Conservation (phyloP, 2,797 vertebrate genomes). For the Rhabdophis nuchalis region DNA sequence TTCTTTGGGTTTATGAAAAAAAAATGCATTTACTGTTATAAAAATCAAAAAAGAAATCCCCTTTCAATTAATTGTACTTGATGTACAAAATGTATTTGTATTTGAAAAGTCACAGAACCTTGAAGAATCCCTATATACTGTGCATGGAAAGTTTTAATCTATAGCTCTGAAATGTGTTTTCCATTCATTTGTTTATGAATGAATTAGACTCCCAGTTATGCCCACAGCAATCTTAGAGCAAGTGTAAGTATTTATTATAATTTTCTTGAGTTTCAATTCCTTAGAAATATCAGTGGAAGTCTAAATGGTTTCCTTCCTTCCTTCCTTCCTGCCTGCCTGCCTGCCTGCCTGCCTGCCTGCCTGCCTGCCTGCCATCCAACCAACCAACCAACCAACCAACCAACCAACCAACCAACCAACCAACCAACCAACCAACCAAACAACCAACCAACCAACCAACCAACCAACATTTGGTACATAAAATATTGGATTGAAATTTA, state of each 20-base stretch:
- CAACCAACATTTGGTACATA: neutral
- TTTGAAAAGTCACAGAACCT: neutral
- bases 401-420: no score
- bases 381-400: no score
- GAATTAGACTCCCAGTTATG: neutral
- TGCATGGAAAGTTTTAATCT: neutral
- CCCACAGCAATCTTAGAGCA: neutral
- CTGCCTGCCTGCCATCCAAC: no score
- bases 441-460: no score
- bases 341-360: neutral
- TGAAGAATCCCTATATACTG: neutral
- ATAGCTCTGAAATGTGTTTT: neutral
- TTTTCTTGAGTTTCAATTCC: neutral
- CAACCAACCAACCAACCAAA: no score
- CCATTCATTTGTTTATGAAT: neutral
- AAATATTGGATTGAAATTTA: neutral
- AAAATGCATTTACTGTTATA: neutral
- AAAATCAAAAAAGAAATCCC: neutral
- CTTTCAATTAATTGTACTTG: neutral
- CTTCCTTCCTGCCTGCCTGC: neutral
- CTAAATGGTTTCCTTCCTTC: neutral
- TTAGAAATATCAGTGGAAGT: neutral
- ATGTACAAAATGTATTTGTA: neutral
- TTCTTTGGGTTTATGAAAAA: neutral
- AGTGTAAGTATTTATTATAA: neutral